These are phyloP conservation scores for Endotricha flammealis DNA, from an alignment of 2,888 invertebrate species.

Conservation along the genomic window DNA sequence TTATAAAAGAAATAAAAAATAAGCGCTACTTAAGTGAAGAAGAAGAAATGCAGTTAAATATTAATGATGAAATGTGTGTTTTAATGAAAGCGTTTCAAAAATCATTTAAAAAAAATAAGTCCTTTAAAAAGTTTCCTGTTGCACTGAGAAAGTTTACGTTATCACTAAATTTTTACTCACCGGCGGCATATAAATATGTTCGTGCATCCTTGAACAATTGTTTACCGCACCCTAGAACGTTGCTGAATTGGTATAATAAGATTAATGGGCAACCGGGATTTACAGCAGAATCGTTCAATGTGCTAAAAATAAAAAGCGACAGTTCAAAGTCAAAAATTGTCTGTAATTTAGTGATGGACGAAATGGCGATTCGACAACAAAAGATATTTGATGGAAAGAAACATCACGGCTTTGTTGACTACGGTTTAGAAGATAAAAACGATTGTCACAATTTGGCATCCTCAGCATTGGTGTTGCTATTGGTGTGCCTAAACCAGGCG, in stretches of 20 bases:
- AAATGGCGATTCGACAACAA: constrained; percentile 16
- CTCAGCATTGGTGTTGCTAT: constrained; percentile 8
- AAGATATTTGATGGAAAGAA: constrained; percentile 14
- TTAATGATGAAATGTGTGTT: neutral
- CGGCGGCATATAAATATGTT: constrained; percentile 7
- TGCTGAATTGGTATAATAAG: constrained; percentile 7
- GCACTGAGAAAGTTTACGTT: constrained; percentile 1
- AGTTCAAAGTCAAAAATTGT: neutral
- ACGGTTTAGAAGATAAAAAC: constrained; percentile 5
- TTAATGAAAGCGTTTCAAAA: constrained; percentile 6
- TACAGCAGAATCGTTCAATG: constrained; percentile 8
- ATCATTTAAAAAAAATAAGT: constrained; percentile 3
- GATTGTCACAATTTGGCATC: constrained; percentile 7
- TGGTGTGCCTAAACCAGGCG: constrained; percentile 4
- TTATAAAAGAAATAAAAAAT: constrained; percentile 5
- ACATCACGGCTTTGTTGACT: constrained; percentile 13
- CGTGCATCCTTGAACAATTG: constrained; percentile 4
- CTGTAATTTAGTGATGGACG: constrained; percentile 10
- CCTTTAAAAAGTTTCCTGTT: neutral
- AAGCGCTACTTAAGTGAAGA: constrained; percentile 7
- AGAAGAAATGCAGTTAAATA: constrained; percentile 8
- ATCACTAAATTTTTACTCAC: constrained; percentile 9
- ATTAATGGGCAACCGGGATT: constrained; percentile 10
- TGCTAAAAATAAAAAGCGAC: neutral
- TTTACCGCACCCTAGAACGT: constrained; percentile 8